Conservation (phyloP, 2,888 invertebrate species). For the Hyalella azteca region DNA sequence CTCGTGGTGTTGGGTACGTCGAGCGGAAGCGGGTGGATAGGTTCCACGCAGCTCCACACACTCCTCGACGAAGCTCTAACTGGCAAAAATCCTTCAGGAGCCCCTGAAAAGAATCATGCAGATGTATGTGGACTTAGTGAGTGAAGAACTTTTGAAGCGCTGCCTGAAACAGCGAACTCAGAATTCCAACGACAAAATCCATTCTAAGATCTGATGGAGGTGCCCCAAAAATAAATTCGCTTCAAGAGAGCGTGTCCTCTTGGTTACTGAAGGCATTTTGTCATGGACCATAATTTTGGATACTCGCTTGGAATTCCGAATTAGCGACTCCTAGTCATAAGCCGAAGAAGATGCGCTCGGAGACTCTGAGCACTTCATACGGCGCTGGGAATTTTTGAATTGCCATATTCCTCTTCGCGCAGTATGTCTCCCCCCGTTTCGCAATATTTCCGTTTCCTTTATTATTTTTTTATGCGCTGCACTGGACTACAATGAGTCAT, state of each 20-base stretch:
- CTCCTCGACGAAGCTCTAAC: neutral
- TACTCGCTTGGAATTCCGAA: neutral
- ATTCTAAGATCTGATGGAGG: neutral
- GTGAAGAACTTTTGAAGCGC: neutral
- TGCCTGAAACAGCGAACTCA: slow-evolving; percentile 17
- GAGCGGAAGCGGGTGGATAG: neutral
- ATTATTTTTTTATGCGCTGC: too few species aligned
- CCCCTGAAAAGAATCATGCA: slow-evolving; percentile 7
- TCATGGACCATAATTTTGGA: neutral
- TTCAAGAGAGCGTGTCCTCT: neutral
- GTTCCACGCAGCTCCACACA: neutral
- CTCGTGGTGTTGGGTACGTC: slow-evolving; percentile 19
- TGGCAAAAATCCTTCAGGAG: neutral
- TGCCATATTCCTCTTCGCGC: neutral
- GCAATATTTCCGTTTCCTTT: too few species aligned
- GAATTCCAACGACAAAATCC: slow-evolving; percentile 38
- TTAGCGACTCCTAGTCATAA: neutral
- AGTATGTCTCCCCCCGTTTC: too few species aligned
- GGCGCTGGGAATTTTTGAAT: neutral
- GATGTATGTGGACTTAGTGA: slow-evolving; percentile 18
- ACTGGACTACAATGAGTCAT: too few species aligned
- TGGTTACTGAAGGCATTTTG: neutral
- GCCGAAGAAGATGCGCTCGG: neutral
- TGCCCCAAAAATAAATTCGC: neutral
- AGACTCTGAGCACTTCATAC: neutral